Evolutionary conservation across 2,888 invertebrate genomes (phyloP).

Genomic region (Drosophila atroscutellata): DNA sequence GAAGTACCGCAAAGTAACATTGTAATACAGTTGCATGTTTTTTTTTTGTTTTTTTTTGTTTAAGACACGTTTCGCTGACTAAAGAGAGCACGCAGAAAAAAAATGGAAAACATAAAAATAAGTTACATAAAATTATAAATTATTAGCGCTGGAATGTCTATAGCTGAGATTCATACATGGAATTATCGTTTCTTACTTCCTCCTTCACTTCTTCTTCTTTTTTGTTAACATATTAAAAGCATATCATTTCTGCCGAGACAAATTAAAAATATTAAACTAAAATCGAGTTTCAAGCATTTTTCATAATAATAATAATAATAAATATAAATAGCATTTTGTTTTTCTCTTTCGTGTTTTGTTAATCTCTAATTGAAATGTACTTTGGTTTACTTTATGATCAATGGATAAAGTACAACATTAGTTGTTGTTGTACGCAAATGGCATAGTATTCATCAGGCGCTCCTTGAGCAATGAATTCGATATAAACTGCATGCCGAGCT

Average conservation of each 20-base stretch:
- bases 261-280: slow-evolving; percentile 44
- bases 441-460: slow-evolving; percentile 84
- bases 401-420: slow-evolving; percentile 47
- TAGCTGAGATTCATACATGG: slow-evolving; percentile 40
- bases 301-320: slow-evolving; percentile 30
- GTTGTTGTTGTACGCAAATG: slow-evolving; percentile 85
- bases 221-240: slow-evolving; percentile 20
- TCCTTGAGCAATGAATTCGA: slow-evolving; percentile 85
- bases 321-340: slow-evolving; percentile 40
- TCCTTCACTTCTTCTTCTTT: background rate
- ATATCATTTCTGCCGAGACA: slow-evolving; percentile 22
- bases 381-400: slow-evolving; percentile 42
- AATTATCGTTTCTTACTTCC: slow-evolving; percentile 13
- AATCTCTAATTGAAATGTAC: slow-evolving; percentile 31
- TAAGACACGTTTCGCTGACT: slow-evolving; percentile 73
- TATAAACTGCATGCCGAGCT: slow-evolving; percentile 84
- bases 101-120: slow-evolving; percentile 38
- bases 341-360: background rate
- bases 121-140: slow-evolving; percentile 41
- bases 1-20: slow-evolving; percentile 64
- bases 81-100: slow-evolving; percentile 49
- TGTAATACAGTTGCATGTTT: slow-evolving; percentile 61
- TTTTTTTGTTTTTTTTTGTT: slow-evolving; percentile 22
- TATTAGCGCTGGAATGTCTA: slow-evolving; percentile 53
- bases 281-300: slow-evolving; percentile 12